These are phyloP conservation scores for Scaptomyza polygonia DNA, from an alignment of 2,888 invertebrate species.

Conservation along the genomic window DNA sequence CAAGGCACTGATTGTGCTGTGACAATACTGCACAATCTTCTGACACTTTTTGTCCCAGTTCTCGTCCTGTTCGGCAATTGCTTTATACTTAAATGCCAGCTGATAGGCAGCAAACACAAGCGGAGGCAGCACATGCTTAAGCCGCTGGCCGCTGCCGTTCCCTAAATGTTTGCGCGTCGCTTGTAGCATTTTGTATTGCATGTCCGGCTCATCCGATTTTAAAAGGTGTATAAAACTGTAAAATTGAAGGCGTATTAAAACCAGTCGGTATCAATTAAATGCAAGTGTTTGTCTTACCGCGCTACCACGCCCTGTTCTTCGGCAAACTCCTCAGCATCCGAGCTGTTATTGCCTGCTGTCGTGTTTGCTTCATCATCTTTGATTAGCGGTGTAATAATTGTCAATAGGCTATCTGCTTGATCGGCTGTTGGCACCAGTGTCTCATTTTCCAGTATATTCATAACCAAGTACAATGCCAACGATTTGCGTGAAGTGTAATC, in stretches of 20 bases:
- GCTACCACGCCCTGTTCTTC: conserved; percentile 97
- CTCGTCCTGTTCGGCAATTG: conserved; percentile 92
- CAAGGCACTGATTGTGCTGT: conserved; percentile 96
- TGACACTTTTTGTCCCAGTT: conserved; percentile 99
- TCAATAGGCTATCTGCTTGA: conserved; percentile 91
- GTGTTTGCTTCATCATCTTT: conserved; percentile 91
- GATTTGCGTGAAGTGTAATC: conserved; percentile 94
- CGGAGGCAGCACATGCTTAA: conserved; percentile 96
- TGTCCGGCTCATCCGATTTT: conserved; percentile 91
- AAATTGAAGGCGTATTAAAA: background rate
- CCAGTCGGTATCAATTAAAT: background rate
- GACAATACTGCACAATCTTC: conserved; percentile 99
- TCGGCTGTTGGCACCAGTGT: conserved; percentile 94
- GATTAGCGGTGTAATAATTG: conserved; percentile 93
- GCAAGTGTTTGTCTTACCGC: conserved; percentile 85
- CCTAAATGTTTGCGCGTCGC: conserved; percentile 95
- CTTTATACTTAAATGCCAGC: conserved; percentile 93
- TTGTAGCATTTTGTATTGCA: conserved; percentile 95
- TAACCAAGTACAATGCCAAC: conserved; percentile 94
- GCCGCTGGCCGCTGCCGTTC: conserved; percentile 94
- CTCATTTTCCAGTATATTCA: conserved; percentile 95
- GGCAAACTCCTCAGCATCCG: conserved; percentile 96
- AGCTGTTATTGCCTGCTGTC: conserved; percentile 62
- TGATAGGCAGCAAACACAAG: conserved; percentile 97
- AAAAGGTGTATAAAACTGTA: conserved; percentile 92